Conservation (phyloP, 2,888 invertebrate species). For the Hipparchia semele region DNA sequence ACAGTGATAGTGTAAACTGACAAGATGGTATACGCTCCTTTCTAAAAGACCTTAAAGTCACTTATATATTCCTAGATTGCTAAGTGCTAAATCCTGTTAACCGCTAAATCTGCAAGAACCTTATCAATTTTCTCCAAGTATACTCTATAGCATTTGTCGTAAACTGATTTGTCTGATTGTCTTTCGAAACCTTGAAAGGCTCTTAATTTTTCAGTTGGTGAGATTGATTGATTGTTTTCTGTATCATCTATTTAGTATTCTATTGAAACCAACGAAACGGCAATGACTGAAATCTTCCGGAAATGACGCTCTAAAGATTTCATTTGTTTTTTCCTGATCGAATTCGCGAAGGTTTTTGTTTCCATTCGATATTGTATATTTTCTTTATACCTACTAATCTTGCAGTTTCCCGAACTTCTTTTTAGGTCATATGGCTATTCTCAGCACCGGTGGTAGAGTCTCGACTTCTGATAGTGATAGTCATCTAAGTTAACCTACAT, state of each 20-base stretch:
- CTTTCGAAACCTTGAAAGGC: background rate
- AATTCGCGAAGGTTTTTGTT: background rate
- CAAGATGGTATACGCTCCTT: background rate
- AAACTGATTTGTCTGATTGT: background rate
- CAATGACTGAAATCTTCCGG: conserved; percentile 9
- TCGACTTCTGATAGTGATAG: too few relatives aligned
- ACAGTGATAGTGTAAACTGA: background rate
- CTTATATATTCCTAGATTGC: background rate
- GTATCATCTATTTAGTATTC: background rate
- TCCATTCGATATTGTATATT: background rate
- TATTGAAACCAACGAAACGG: background rate
- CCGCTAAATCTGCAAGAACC: background rate
- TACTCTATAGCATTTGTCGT: background rate
- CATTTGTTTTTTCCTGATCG: background rate
- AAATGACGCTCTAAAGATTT: background rate
- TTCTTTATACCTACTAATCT: background rate
- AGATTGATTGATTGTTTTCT: background rate
- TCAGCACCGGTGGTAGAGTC: too few relatives aligned
- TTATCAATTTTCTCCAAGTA: background rate
- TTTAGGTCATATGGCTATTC: background rate
- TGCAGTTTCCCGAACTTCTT: background rate
- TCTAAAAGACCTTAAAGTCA: background rate
- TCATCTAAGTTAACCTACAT: too few relatives aligned
- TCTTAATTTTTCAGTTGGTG: background rate
- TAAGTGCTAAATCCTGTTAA: background rate